Evolutionary conservation across 2,797 vertebrate genomes (phyloP).

Genomic region (Falco rusticolus): DNA sequence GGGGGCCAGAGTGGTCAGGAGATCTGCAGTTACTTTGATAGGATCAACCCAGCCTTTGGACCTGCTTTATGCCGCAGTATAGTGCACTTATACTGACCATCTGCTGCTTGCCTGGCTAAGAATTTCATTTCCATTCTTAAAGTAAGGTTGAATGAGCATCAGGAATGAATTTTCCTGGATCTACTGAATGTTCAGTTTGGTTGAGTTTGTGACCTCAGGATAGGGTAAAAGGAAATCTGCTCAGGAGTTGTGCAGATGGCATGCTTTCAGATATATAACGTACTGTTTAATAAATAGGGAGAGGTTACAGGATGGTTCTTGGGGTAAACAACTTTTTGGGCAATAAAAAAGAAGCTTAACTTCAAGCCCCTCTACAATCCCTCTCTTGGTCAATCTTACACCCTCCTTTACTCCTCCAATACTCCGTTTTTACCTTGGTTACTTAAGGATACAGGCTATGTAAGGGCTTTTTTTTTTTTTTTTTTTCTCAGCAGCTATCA

Average conservation of each 20-base stretch:
- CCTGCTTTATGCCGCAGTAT: not conserved
- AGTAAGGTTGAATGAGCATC: not conserved
- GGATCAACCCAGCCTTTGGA: not conserved
- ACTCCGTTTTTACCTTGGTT: not conserved
- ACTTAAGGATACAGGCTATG: not conserved
- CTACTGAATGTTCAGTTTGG: not conserved
- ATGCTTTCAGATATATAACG: not conserved
- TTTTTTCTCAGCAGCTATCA: not conserved
- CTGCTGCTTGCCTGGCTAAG: not conserved
- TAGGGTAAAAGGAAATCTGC: not conserved
- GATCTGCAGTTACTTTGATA: not conserved
- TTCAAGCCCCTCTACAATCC: not conserved
- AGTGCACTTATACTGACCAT: not conserved
- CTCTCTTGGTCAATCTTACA: not conserved
- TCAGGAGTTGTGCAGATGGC: not conserved
- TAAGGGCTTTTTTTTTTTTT: not conserved
- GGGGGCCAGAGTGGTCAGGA: not conserved
- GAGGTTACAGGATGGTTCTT: not conserved
- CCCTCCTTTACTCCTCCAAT: not conserved
- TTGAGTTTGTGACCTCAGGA: not conserved
- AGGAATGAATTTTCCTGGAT: not conserved
- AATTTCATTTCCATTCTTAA: not conserved
- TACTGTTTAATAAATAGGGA: not conserved
- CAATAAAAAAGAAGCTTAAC: not conserved
- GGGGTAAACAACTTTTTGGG: not conserved